Evolutionary conservation across 1,140 invertebrate species (phyloP).

Genomic region (Penaeus japonicus): DNA sequence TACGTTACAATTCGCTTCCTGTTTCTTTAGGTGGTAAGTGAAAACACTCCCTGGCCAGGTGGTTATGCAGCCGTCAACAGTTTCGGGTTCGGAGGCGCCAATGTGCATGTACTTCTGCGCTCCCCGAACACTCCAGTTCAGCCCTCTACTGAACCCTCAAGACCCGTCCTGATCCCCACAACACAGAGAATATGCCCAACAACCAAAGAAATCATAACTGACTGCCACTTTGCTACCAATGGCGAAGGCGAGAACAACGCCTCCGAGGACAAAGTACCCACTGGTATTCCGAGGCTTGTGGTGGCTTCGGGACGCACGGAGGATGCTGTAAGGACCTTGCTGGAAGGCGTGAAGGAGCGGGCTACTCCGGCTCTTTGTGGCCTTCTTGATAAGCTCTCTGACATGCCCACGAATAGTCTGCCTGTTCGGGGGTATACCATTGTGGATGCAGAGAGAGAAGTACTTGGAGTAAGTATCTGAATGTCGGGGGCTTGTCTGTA

Average conservation of each 20-base stretch:
- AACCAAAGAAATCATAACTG: neutral
- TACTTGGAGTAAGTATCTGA: constrained; percentile 60
- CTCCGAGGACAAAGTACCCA: too few relatives aligned
- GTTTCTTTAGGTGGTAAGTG: constrained; percentile 75
- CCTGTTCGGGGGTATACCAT: constrained; percentile 80
- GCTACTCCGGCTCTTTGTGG: constrained; percentile 24
- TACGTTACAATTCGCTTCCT: too few relatives aligned
- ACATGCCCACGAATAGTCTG: constrained; percentile 68
- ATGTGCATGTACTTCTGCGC: constrained; percentile 88
- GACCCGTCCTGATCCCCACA: constrained; percentile 17
- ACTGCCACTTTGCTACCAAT: neutral
- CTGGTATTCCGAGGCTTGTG: constrained; percentile 73
- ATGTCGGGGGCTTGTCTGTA: constrained; percentile 43
- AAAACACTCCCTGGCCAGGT: constrained; percentile 81
- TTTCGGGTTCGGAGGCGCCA: constrained; percentile 97
- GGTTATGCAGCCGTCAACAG: constrained; percentile 87
- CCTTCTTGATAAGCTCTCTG: constrained; percentile 35
- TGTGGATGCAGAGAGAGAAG: constrained; percentile 68
- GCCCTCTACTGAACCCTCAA: neutral
- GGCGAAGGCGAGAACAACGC: neutral
- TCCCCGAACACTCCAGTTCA: constrained; percentile 61
- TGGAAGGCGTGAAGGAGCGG: constrained; percentile 66
- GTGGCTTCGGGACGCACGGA: constrained; percentile 85
- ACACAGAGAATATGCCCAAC: constrained; percentile 10
- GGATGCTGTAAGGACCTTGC: constrained; percentile 75